These are phyloP conservation scores for Pachyramphus minor DNA, from an alignment of 2,113 vertebrate species.

Conservation along the genomic window DNA sequence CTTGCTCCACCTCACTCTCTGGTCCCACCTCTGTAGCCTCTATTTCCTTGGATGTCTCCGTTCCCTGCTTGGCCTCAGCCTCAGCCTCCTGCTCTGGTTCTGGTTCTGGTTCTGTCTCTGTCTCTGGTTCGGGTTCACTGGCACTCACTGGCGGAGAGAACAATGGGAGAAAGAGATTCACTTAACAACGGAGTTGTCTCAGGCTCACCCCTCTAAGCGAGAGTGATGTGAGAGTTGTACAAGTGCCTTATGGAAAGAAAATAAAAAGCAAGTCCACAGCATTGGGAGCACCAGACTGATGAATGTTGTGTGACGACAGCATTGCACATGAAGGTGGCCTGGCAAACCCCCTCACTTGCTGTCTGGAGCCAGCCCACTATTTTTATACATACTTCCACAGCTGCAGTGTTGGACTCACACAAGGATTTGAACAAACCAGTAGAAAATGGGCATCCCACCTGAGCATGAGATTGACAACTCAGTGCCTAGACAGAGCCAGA, in stretches of 20 bases:
- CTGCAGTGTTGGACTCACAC: not conserved
- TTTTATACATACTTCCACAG: conserved; percentile 31
- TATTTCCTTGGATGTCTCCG: conserved; percentile 65
- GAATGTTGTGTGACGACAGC: not conserved
- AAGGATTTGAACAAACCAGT: not conserved
- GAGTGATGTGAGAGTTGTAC: not conserved
- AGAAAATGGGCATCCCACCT: conserved; percentile 11
- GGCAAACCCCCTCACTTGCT: not conserved
- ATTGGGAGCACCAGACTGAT: not conserved
- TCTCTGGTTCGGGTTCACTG: conserved; percentile 71
- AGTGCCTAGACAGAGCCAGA: not conserved
- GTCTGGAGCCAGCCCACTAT: not conserved
- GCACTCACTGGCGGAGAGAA: conserved; percentile 74
- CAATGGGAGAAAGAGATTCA: conserved; percentile 62
- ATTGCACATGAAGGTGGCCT: not conserved
- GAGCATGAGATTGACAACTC: not conserved
- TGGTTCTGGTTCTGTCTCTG: conserved; percentile 58
- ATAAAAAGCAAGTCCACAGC: not conserved
- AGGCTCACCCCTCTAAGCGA: not conserved
- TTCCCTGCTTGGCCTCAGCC: conserved; percentile 53
- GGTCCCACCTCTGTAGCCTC: conserved; percentile 46
- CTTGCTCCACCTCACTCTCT: conserved; percentile 76
- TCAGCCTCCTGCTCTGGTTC: conserved; percentile 63
- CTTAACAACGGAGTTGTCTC: not conserved
- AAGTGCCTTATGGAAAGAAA: conserved; percentile 19